Percentiles rank a stretch among this genome's conserved stretches.
These are phyloP conservation scores for Macrosiphum euphorbiae DNA, from an alignment of 2,888 invertebrate species.

Conservation along the genomic window DNA sequence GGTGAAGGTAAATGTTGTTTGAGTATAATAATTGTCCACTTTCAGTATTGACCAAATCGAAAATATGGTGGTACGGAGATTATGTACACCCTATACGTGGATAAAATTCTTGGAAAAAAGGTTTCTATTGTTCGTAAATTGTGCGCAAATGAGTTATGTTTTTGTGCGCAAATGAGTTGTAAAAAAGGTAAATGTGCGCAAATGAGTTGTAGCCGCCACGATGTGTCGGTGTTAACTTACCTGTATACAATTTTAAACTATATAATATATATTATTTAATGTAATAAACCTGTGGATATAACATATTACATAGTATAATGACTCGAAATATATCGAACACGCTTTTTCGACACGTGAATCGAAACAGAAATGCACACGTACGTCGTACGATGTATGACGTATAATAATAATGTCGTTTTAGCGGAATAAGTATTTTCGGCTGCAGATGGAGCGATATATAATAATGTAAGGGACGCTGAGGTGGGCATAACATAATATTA, in stretches of 20 bases:
- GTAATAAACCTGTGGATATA: background rate
- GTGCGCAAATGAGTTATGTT: no score
- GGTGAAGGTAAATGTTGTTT: no score
- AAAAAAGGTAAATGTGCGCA: no score
- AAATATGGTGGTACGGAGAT: no score
- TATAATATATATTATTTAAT: background rate
- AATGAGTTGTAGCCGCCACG: no score
- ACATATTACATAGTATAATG: background rate
- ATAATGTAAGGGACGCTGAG: background rate
- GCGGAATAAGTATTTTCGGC: background rate
- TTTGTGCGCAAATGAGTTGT: no score
- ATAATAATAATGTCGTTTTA: background rate
- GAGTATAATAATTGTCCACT: no score
- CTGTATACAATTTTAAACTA: background rate
- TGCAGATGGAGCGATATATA: background rate
- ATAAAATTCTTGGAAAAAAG: no score
- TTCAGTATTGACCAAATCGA: no score
- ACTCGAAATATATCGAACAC: background rate
- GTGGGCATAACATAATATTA: background rate
- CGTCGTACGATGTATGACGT: background rate
- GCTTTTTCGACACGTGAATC: background rate
- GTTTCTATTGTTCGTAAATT: no score
- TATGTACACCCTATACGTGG: no score
- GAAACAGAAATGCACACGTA: background rate
- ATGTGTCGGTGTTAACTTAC: background rate